Base-by-base conservation (phyloP, 2,797 vertebrate species). In the Cryptoprocta ferox region DNA sequence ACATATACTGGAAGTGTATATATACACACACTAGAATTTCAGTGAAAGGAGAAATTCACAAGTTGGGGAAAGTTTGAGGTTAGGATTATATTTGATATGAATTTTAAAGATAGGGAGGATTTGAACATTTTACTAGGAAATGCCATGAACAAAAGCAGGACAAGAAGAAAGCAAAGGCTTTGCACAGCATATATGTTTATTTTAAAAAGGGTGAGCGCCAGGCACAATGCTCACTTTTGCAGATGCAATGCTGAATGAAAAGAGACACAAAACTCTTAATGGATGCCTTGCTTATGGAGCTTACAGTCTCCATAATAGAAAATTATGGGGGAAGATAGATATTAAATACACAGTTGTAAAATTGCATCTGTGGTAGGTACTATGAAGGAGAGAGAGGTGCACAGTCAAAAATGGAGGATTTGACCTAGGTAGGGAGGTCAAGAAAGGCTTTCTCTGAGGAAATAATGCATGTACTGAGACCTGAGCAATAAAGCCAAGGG, bases 111-210 rank as follows among this genome's bases (percentile, higher is more conserved):
- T 91, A 84, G 63, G 11, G 18, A 95, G 21, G n/a, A 63, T 79
- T 42, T 95, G 81, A 97, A 63, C 48, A 80, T 65, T 95, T 95
- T 91, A 56, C 32, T 28, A 93, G 94, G 65, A 89, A 90, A 32
- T 90, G 70, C 19, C 68, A 68, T 83, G 56, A 90, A 79, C 37
- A 88, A 84, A 90, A 92, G 50, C 85, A 83, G 24, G 56, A 37
- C 73, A 94, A 81, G 65, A 93, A 45, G 65, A 96, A 93, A 70
- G 30, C 66, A 94, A 75, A 93, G 81, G 21, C 39, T 85, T 70
- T 92, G 21, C 75, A 80, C 16, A 80, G 42, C 28, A 48, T 83
- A 12, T 56, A 28, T 95, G 89, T 92, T 95, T 93, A 86, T 86
- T 96, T 14, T 0, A 30, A 91, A 92, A 89, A 53, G 65, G 0